These are phyloP conservation scores for Agriopis leucophaearia DNA, from an alignment of 2,888 invertebrate species.

Conservation along the genomic window DNA sequence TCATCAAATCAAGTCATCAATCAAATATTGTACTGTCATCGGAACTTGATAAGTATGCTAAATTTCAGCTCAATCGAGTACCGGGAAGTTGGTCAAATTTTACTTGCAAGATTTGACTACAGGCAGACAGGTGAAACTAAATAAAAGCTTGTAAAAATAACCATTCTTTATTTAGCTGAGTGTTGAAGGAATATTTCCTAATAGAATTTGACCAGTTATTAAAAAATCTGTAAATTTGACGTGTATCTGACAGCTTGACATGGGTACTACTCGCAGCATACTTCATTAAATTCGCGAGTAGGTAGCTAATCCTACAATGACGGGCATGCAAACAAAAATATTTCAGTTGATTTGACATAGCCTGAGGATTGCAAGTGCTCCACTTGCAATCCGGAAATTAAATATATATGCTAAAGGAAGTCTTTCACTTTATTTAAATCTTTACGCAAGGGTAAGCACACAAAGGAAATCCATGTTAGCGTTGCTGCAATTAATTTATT, in stretches of 20 bases:
- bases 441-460: neutral
- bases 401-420: constrained; percentile 45
- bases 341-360: constrained; percentile 3
- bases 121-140: no score
- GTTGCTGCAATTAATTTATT: no score
- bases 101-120: no score
- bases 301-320: constrained; percentile 52
- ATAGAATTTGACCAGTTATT: constrained; percentile 69
- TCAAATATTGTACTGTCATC: no score
- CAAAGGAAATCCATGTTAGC: no score
- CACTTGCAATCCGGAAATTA: constrained; percentile 42
- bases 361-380: constrained; percentile 42
- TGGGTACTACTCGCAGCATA: constrained; percentile 77
- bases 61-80: no score
- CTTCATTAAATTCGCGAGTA: constrained; percentile 76
- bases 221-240: constrained; percentile 76
- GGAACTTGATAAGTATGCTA: no score
- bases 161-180: constrained; percentile 39
- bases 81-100: no score
- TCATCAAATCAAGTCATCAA: no score
- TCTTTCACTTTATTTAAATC: neutral
- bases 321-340: constrained; percentile 53
- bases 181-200: constrained; percentile 53
- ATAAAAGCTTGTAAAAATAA: no score
- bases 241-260: constrained; percentile 82